Percentiles rank a stretch among this genome's conserved stretches.
Evolutionary conservation across 2,888 invertebrate species (phyloP).

Genomic region (Mesochorus sp.): DNA sequence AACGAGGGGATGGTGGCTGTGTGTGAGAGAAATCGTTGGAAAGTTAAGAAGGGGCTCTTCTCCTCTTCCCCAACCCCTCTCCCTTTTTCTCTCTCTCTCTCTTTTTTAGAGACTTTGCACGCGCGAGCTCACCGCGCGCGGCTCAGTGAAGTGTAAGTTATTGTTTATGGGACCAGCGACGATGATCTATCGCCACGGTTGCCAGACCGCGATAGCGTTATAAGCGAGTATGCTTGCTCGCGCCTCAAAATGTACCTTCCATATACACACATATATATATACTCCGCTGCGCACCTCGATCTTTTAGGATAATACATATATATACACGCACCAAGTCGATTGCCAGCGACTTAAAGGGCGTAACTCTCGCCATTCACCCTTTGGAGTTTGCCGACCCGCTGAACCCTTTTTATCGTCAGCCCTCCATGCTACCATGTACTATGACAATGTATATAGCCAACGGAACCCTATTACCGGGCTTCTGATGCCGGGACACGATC

Average conservation of each 20-base stretch:
- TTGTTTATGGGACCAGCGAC: slow-evolving; percentile 76
- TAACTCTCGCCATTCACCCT: background rate
- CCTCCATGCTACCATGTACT: slow-evolving; percentile 1
- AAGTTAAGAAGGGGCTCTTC: slow-evolving; percentile 30
- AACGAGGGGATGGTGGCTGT: slow-evolving; percentile 17
- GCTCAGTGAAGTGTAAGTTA: slow-evolving; percentile 76
- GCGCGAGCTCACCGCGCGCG: slow-evolving; percentile 57
- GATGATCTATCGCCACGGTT: slow-evolving; percentile 78
- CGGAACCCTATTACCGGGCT: slow-evolving; percentile 77
- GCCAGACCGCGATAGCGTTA: slow-evolving; percentile 75
- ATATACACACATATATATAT: background rate
- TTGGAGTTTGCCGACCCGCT: background rate
- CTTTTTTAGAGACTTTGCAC: slow-evolving; percentile 23
- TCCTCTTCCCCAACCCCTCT: slow-evolving; percentile 17
- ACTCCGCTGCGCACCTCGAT: background rate
- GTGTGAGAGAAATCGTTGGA: slow-evolving; percentile 66
- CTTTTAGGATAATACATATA: background rate
- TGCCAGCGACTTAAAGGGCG: slow-evolving; percentile 13
- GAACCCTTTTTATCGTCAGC: background rate
- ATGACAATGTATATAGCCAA: slow-evolving; percentile 37
- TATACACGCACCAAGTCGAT: slow-evolving; percentile 5
- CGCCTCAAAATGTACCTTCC: slow-evolving; percentile 32
- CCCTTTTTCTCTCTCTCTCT: background rate
- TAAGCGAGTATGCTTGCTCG: slow-evolving; percentile 31
- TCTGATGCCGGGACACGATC: slow-evolving; percentile 80